Conservation (phyloP, 1,140 invertebrate species). For the Mamestra configurata region DNA sequence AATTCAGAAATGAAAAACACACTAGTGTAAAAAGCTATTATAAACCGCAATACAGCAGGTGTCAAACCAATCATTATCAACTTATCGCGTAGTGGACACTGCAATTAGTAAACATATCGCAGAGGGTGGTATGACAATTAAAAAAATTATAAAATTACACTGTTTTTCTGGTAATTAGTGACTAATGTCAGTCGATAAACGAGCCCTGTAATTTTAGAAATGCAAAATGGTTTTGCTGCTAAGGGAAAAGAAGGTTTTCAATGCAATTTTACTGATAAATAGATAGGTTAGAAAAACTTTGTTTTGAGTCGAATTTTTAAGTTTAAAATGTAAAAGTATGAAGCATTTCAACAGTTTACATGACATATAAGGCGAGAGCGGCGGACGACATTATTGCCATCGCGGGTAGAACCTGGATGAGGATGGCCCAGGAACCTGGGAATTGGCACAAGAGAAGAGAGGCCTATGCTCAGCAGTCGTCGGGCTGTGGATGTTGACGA, state of each 20-base stretch:
- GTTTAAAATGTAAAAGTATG: no score
- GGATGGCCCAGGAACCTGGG: no score
- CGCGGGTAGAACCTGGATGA: no score
- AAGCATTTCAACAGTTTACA: no score
- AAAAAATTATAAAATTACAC: constrained; percentile 32
- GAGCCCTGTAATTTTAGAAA: neutral
- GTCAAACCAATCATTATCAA: constrained; percentile 74
- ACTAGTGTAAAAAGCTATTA: constrained; percentile 45
- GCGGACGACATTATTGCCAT: no score
- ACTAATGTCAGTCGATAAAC: neutral
- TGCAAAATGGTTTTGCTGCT: neutral
- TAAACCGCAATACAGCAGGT: constrained; percentile 62
- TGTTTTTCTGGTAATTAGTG: constrained; percentile 24
- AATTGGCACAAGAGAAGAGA: no score
- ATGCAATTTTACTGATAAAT: neutral
- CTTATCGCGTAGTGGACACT: constrained; percentile 67
- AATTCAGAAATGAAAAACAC: neutral
- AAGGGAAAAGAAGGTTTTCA: neutral
- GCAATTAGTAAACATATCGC: constrained; percentile 22
- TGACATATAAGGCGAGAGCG: no score
- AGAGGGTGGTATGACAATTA: constrained; percentile 17
- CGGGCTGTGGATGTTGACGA: no score
- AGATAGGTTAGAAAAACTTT: neutral
- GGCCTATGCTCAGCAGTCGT: no score
- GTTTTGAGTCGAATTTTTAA: no score